Percentiles rank a stretch among this genome's conserved stretches.
These are phyloP conservation scores for Lordiphosa collinella DNA, from an alignment of 1,140 invertebrate genomes.

Conservation along the genomic window DNA sequence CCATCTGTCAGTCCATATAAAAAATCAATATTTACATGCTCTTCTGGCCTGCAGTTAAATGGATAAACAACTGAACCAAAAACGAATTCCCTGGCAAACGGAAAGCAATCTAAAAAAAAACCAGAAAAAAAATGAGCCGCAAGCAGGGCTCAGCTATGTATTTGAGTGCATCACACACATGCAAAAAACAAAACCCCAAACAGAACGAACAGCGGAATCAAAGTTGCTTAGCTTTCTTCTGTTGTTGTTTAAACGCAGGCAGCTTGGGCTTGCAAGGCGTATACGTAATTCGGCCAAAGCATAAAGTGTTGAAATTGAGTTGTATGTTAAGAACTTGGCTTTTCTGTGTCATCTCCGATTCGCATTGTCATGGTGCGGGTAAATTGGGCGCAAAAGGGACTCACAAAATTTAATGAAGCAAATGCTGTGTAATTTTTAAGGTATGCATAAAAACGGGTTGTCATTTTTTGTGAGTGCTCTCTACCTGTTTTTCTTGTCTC, in stretches of 20 bases:
- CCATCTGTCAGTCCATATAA: conserved; percentile 3
- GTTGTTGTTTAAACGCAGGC: no score
- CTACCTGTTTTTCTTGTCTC: neutral
- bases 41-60: conserved; percentile 49
- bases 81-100: conserved; percentile 21
- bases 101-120: neutral
- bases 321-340: conserved; percentile 8
- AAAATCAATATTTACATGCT: conserved; percentile 67
- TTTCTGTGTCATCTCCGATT: conserved; percentile 2
- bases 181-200: neutral
- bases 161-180: conserved; percentile 27
- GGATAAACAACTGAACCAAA: conserved; percentile 46
- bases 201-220: neutral
- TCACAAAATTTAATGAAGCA: conserved; percentile 69
- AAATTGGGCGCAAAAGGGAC: conserved; percentile 36
- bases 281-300: conserved; percentile 47
- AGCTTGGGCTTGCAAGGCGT: conserved; percentile 50
- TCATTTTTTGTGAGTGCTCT: no score
- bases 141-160: conserved; percentile 28
- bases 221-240: neutral
- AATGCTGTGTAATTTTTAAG: conserved; percentile 49
- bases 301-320: conserved; percentile 32
- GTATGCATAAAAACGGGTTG: conserved; percentile 57
- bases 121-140: conserved; percentile 3
- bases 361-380: conserved; percentile 43